phyloP scores from a whole-genome alignment of 2,888 invertebrate species.

The Thymelicus lineola region DNA sequence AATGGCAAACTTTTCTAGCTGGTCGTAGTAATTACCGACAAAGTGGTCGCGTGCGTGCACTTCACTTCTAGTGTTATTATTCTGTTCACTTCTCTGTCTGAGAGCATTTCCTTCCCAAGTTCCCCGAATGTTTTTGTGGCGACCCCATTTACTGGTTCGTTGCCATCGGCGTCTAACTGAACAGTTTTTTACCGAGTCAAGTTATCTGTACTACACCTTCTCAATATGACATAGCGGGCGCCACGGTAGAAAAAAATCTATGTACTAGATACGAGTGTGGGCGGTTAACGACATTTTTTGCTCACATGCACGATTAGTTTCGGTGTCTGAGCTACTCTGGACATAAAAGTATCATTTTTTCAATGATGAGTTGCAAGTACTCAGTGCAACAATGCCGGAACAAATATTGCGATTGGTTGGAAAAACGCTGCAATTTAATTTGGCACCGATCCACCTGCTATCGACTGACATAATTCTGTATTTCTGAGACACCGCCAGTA shows the following conservation, averaged over 20 bases:
- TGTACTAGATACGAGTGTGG: conserved; percentile 41
- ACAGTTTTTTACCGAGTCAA: conserved; percentile 63
- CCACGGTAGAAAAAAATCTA: conserved; percentile 51
- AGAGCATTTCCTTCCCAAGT: conserved; percentile 49
- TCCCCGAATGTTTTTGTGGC: conserved; percentile 64
- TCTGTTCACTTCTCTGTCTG: conserved; percentile 13
- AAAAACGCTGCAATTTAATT: conserved; percentile 38
- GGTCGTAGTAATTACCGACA: not conserved
- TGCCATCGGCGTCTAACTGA: conserved; percentile 74
- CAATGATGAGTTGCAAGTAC: conserved; percentile 35
- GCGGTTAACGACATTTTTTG: conserved; percentile 58
- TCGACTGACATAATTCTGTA: conserved; percentile 23
- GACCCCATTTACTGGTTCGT: conserved; percentile 66
- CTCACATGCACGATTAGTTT: conserved; percentile 50
- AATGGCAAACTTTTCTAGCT: not conserved
- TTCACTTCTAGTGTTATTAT: conserved; percentile 4
- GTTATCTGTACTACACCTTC: conserved; percentile 55
- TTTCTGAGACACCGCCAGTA: conserved; percentile 34
- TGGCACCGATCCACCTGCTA: conserved; percentile 34
- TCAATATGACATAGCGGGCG: conserved; percentile 50
- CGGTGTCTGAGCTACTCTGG: conserved; percentile 43
- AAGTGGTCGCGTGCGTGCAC: not conserved
- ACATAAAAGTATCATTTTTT: conserved; percentile 48
- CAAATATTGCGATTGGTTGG: conserved; percentile 35
- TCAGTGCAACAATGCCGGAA: conserved; percentile 34